Conservation (phyloP, 2,888 invertebrate species). For the Orchesella flavescens region DNA sequence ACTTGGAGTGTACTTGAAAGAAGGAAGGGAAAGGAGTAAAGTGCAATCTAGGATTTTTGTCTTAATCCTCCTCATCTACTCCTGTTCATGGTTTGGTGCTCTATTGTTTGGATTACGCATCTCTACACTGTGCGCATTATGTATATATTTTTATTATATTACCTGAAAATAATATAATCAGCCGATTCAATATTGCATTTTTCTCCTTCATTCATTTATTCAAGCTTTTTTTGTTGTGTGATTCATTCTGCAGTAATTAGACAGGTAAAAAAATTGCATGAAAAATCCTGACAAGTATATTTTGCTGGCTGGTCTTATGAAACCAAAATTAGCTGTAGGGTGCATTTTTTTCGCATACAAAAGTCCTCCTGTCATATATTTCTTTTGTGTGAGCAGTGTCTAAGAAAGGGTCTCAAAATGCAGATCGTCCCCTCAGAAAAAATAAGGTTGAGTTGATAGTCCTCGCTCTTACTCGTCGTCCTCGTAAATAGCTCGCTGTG, state of each 20-base stretch:
- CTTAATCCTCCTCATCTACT: neutral
- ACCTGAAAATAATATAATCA: no score
- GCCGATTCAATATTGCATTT: neutral
- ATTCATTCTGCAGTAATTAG: slow-evolving; percentile 1
- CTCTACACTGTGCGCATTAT: neutral
- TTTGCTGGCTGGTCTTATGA: neutral
- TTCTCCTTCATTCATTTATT: no score
- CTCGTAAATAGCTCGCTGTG: neutral
- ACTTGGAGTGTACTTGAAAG: slow-evolving; percentile 50
- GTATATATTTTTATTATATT: no score
- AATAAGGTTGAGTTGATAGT: neutral
- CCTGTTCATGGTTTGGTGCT: neutral
- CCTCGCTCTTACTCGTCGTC: neutral
- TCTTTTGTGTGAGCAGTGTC: neutral
- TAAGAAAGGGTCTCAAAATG: neutral
- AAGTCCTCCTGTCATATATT: neutral
- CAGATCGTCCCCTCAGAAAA: neutral
- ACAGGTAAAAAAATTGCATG: neutral
- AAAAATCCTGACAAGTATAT: neutral
- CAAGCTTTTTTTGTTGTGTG: neutral
- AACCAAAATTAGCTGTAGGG: neutral
- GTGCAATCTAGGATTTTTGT: neutral
- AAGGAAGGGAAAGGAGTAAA: slow-evolving; percentile 2
- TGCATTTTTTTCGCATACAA: neutral
- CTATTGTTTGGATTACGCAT: neutral